Conservation (phyloP, 2,888 invertebrate genomes). For the Timandra comae region DNA sequence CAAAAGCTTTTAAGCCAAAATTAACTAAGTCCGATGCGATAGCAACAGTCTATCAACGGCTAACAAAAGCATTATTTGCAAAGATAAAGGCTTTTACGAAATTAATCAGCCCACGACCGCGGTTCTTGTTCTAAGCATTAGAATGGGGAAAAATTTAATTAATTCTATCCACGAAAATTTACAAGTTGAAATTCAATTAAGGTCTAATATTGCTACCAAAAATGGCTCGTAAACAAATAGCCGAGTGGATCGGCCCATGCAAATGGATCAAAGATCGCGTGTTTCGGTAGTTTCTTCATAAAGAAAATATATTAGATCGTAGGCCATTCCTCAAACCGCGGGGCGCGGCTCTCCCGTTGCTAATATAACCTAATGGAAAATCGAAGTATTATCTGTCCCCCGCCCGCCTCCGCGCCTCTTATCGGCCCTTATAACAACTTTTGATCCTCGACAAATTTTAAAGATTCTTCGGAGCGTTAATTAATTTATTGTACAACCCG, state of each 20-base stretch:
- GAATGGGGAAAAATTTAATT: slow-evolving; percentile 56
- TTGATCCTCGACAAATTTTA: slow-evolving; percentile 74
- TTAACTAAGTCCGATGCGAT: slow-evolving; percentile 17
- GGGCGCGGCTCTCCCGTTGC: slow-evolving; percentile 55
- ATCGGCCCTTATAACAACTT: slow-evolving; percentile 52
- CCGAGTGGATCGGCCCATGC: slow-evolving; percentile 50
- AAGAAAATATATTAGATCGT: slow-evolving; percentile 68
- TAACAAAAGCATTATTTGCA: slow-evolving; percentile 43
- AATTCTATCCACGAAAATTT: slow-evolving; percentile 61
- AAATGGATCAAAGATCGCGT: slow-evolving; percentile 74
- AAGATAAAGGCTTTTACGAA: slow-evolving; percentile 53
- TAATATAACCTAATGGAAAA: slow-evolving; percentile 74
- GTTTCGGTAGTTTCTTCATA: slow-evolving; percentile 61
- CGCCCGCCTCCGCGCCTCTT: slow-evolving; percentile 28
- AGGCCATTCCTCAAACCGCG: slow-evolving; percentile 34
- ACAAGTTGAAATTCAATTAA: slow-evolving; percentile 66
- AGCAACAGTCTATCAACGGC: slow-evolving; percentile 30
- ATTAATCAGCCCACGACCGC: slow-evolving; percentile 46
- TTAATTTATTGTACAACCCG: slow-evolving; percentile 73
- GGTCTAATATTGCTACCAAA: slow-evolving; percentile 55
- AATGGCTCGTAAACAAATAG: slow-evolving; percentile 67
- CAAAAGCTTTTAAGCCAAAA: slow-evolving; percentile 19
- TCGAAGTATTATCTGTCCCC: slow-evolving; percentile 70
- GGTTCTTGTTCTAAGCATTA: slow-evolving; percentile 33
- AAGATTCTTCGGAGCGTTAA: slow-evolving; percentile 74